These are phyloP conservation scores for Eilema griseolum DNA, from an alignment of 2,888 invertebrate species.

Conservation along the genomic window DNA sequence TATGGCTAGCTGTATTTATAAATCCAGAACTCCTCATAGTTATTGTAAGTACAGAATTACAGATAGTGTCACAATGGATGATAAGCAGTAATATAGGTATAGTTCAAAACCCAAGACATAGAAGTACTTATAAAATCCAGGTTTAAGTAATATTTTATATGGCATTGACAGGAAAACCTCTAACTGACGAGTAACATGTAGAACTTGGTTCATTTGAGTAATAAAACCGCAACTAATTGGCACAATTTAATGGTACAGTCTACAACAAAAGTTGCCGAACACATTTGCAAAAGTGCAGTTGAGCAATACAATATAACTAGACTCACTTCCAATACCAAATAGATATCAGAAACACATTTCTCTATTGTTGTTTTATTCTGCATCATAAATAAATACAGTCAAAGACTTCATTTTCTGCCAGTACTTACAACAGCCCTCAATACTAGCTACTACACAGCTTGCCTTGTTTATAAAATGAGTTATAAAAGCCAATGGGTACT, in stretches of 20 bases:
- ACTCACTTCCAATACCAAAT: no score
- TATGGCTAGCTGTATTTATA: neutral
- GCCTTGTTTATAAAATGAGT: conserved; percentile 56
- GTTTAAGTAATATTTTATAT: neutral
- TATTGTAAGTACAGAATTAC: neutral
- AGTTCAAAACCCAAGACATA: no score
- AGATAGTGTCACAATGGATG: neutral
- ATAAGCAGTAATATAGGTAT: neutral
- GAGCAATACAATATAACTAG: no score
- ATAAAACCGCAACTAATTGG: conserved; percentile 40
- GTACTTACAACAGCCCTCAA: neutral
- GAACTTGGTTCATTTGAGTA: conserved; percentile 15
- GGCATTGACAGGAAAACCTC: neutral
- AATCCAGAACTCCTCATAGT: no score
- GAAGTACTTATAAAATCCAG: neutral
- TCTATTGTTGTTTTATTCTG: no score
- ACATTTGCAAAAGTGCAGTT: neutral
- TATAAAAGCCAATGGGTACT: conserved; percentile 57
- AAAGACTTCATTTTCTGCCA: neutral
- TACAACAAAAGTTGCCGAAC: neutral
- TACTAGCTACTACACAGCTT: conserved; percentile 29
- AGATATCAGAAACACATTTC: no score
- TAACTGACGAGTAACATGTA: neutral
- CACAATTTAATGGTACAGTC: conserved; percentile 30
- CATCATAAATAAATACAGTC: neutral